Evolutionary conservation across 2,888 invertebrate species (phyloP), one percentile per base, ranked within the genome.

Genomic region (Epirrhoe alternata): DNA sequence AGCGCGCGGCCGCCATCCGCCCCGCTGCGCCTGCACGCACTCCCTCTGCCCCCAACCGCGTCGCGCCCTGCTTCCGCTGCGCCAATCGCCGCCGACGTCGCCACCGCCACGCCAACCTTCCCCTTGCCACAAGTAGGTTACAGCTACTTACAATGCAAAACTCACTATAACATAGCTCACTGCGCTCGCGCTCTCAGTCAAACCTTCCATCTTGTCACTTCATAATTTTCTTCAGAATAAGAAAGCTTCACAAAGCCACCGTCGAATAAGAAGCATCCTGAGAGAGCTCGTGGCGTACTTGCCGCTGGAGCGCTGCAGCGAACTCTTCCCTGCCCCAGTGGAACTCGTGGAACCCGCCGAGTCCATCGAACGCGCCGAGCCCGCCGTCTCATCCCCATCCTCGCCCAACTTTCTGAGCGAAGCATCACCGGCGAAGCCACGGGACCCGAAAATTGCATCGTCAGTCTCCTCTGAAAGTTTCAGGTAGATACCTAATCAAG

Each of bases 211-310:
- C 24, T 24, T 2, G 24, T 24, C 24, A 24, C 24, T 24, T 24
- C 42, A 42, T 5, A n/a, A 16, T 47, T 47, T 12, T 12, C 16
- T 12, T 0, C 17, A 57, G 63, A 57, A 52, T 17, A 57, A 57
- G 57, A 50, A 57, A 30, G 45, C 52, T 24, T 63, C 57, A 16
- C 51, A 35, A 17, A 63, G 45, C 42, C 62, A 16, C 31, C 49
- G 60, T 6, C 50, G 59, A 52, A 62, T 67, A 16, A 66, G 62
- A 59, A 55, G 65, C 5, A 57, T 72, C 49, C 56, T 71, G 35
- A 68, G 64, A 5, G 73, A 71, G 14, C 56, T 68, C 35, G 47
- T 71, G 24, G n/a, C 16, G 10, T 1, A 42, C 24, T 42, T 65
- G 1, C 60, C 64, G 12, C 49, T 60, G 38, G n/a, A 49, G 33